A percentile compares a stretch with the other conserved stretches of the same genome.
phyloP scores from a whole-genome alignment of 1,140 invertebrate species.

The Aphelinus certus region DNA sequence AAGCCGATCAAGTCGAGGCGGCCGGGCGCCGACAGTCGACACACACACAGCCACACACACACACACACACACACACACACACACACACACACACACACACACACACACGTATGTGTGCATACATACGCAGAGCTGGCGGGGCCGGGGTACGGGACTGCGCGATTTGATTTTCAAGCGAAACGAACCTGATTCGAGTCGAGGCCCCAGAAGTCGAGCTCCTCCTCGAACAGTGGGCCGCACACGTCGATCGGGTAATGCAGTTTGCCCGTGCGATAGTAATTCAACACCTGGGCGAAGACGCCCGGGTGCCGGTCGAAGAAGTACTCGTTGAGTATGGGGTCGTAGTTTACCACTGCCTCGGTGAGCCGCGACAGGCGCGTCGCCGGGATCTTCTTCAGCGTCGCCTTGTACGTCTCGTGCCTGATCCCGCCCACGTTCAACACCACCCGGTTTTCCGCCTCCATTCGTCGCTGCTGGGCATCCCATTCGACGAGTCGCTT shows the following conservation, averaged over 20 bases:
- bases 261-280: constrained; percentile 94
- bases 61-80: background rate
- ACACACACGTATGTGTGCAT: too few relatives aligned
- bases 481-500: too few relatives aligned
- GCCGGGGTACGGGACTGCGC: too few relatives aligned
- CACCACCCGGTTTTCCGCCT: constrained; percentile 84
- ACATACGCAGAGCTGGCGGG: background rate
- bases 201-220: constrained; percentile 96
- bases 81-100: too few relatives aligned
- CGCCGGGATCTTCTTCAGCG: constrained; percentile 92
- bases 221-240: constrained; percentile 97
- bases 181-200: constrained; percentile 88
- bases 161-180: background rate
- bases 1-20: constrained; percentile 12
- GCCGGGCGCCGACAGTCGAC: too few relatives aligned
- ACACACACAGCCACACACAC: too few relatives aligned
- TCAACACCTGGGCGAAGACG: constrained; percentile 93
- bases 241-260: constrained; percentile 98
- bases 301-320: constrained; percentile 98
- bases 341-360: constrained; percentile 93
- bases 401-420: constrained; percentile 95
- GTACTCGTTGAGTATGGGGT: constrained; percentile 96
- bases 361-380: constrained; percentile 88
- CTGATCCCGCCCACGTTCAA: constrained; percentile 98
- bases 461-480: constrained; percentile 40